Evolutionary conservation across 2,113 vertebrate species (phyloP), one percentile per base, ranked within the genome.

Genomic region (Psettodes erumei): DNA sequence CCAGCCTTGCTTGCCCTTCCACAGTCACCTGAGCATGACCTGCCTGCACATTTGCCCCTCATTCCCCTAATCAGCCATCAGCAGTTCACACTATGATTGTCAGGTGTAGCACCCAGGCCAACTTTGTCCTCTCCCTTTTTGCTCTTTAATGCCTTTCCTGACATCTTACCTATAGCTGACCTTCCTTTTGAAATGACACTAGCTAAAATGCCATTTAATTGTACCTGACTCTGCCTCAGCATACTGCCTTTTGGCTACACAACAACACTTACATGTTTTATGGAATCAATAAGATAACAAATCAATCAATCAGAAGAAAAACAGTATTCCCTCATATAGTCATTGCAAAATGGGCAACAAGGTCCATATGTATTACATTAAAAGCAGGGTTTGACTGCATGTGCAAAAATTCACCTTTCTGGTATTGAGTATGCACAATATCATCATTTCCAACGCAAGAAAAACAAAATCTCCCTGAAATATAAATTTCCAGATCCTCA

Each of bases 11-110:
- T 48, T 21, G 28, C 9, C 2, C 0, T 11, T 19, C 10, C 8
- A 4, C 23, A n/a, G 23, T 58, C 33, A 32, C 42, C 62, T 59
- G 53, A 25, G 13, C 33, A 18, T 64, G 59, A 58, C 59, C 53
- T 76, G 35, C 60, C 25, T 40, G 40, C 10, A 67, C 79, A 77
- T 32, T 47, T 66, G 45, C 51, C 18, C 43, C 45, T 25, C 30
- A 53, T 53, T 68, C 45, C 23, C 16, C 45, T 60, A 10, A 40
- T 71, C 58, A 62, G 37, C 18, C 58, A 45, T 19, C 19, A n/a
- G 28, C 51, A 30, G 51, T 42, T 43, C 27, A 18, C 13, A 8
- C n/a, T n/a, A n/a, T n/a, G 6, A 53, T 45, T 18, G 15, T 13
- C 1, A 13, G 7, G 10, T 19, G 15, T 0, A 23, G 13, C 1